These are phyloP conservation scores for Myrmophylax atrothorax DNA, from an alignment of 2,113 vertebrate genomes.

Conservation along the genomic window DNA sequence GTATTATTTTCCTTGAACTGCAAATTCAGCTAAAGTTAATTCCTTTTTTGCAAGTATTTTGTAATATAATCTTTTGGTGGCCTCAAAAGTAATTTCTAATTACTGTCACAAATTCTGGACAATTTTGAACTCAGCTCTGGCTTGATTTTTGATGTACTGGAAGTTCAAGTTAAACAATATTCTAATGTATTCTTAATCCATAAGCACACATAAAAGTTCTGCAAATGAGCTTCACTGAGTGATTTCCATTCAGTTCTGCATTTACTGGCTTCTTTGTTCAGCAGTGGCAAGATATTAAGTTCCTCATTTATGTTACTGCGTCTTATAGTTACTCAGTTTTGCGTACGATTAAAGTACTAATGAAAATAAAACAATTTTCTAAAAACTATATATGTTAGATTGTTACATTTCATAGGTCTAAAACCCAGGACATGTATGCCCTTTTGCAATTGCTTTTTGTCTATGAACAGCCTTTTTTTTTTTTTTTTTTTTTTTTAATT, in stretches of 20 bases:
- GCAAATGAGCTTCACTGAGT: background rate
- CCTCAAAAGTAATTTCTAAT: background rate
- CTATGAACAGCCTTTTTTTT: background rate
- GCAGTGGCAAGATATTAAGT: background rate
- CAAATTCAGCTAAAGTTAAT: background rate
- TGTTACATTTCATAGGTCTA: background rate
- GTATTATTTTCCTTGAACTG: background rate
- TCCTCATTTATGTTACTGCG: background rate
- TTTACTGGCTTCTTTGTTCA: background rate
- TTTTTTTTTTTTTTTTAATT: background rate
- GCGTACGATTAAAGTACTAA: background rate
- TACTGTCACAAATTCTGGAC: background rate
- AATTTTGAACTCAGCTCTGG: background rate
- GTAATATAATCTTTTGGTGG: background rate
- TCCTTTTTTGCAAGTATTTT: background rate
- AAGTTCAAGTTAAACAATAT: background rate
- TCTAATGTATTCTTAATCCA: background rate
- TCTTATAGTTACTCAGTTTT: background rate
- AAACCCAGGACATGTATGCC: background rate
- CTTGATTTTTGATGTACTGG: background rate
- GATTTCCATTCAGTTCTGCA: background rate
- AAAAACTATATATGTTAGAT: background rate
- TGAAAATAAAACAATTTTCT: background rate
- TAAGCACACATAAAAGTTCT: background rate
- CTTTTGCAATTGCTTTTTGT: background rate